These are phyloP conservation scores for Stratiomys singularior DNA, from an alignment of 2,888 invertebrate genomes.

Conservation along the genomic window DNA sequence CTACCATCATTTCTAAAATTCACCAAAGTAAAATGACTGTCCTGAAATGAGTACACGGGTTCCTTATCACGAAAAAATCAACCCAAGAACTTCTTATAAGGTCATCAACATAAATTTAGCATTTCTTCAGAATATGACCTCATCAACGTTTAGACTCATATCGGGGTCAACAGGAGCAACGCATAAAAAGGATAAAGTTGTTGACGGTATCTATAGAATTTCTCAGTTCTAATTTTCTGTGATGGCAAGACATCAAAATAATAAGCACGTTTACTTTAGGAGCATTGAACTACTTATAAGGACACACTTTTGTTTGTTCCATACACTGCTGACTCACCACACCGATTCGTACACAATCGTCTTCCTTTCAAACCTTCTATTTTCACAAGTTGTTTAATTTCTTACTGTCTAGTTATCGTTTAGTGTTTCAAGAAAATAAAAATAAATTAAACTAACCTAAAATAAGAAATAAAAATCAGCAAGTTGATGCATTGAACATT, in stretches of 20 bases:
- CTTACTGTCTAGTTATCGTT: not conserved
- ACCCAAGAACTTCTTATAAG: too few species aligned
- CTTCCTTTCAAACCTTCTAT: not conserved
- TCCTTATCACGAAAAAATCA: too few species aligned
- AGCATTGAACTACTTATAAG: not conserved
- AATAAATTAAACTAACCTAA: not conserved
- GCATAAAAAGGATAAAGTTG: not conserved
- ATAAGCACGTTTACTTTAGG: constrained; percentile 11
- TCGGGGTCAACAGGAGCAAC: too few species aligned
- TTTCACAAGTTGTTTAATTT: not conserved
- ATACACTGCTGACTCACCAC: not conserved
- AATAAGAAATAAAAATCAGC: constrained; percentile 1
- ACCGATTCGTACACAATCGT: not conserved
- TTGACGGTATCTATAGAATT: not conserved
- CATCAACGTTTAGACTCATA: too few species aligned
- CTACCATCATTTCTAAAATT: too few species aligned
- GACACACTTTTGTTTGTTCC: not conserved
- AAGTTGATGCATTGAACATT: constrained; percentile 21
- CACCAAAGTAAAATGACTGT: too few species aligned
- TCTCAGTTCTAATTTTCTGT: not conserved
- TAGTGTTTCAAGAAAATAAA: not conserved
- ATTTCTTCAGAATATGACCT: too few species aligned
- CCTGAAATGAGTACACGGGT: too few species aligned
- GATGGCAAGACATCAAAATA: not conserved
- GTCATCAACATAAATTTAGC: too few species aligned